Evolutionary conservation across 2,113 vertebrate genomes (phyloP), one percentile per base, ranked within the genome.

Genomic region (Hemicordylus capensis): DNA sequence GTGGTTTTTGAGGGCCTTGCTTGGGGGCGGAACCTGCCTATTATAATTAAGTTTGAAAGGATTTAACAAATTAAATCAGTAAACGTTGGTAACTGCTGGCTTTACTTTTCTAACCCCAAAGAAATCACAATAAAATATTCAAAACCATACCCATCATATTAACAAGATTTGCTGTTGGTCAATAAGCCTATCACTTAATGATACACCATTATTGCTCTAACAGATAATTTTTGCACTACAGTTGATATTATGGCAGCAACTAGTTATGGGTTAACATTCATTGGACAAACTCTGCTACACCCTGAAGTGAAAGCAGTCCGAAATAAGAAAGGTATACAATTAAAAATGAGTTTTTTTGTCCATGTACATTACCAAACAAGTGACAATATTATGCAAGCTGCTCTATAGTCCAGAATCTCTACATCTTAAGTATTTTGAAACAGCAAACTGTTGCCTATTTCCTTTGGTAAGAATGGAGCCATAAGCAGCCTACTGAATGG

Each of bases 41-140:
- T 82, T 76, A 77, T 82, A 81, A 87, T 87, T 87, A 76, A 59
- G 72, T 87, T 82, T 82, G 79, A 81, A 87, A 82, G 72, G 85
- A 81, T 81, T 82, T 85, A 84, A 87, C 63, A 87, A 76, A 81
- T 81, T 59, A 76, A 81, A 82, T 87, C 48, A 70, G 54, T 69
- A 84, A 76, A 56, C 44, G 34, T 31, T 84, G 39, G 34, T 75
- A 86, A 81, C 79, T 42, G 58, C 84, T 82, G 67, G 69, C 42
- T 81, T 75, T 54, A 72, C 20, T 51, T 44, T 86, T 76, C 48
- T 46, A 87, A 81, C 15, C 72, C 26, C 74, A 74, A 64, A 61
- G 34, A 74, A 76, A n/a, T 10, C 42, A 44, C n/a, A 54, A n/a
- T 11, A 81, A 66, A 59, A 67, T 64, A 81, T 22, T 20, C 48